phyloP scores from a whole-genome alignment of 2,888 invertebrate genomes.

The Drosophila anomalata region DNA sequence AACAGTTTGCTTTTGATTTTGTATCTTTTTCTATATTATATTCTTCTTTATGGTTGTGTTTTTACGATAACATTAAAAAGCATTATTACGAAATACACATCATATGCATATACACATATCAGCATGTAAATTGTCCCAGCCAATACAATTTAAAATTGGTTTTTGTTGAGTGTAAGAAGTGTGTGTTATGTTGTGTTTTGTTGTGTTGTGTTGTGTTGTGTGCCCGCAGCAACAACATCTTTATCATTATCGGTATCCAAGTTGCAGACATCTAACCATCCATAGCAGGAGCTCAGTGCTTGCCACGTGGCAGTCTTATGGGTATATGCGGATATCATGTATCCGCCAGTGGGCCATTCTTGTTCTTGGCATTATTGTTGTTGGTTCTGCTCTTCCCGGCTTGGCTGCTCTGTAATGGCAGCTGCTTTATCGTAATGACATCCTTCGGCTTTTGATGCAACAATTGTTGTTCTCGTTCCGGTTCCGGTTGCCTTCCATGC shows the following conservation, averaged over 20 bases:
- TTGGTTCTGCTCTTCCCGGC: slow-evolving; percentile 36
- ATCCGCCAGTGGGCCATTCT: slow-evolving; percentile 56
- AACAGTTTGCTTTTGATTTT: not conserved
- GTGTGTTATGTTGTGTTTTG: slow-evolving; percentile 7
- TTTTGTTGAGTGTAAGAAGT: slow-evolving; percentile 19
- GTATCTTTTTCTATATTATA: slow-evolving; percentile 7
- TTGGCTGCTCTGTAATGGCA: slow-evolving; percentile 54
- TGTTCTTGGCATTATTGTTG: slow-evolving; percentile 31
- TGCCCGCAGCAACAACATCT: slow-evolving; percentile 15
- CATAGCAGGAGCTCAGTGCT: slow-evolving; percentile 50
- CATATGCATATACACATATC: slow-evolving; percentile 17
- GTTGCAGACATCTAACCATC: slow-evolving; percentile 4
- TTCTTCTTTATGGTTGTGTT: not conserved
- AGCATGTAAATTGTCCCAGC: slow-evolving; percentile 26
- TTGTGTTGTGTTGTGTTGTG: slow-evolving; percentile 12
- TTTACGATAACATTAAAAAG: slow-evolving; percentile 37
- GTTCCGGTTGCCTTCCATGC: slow-evolving; percentile 43
- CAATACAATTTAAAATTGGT: slow-evolving; percentile 54
- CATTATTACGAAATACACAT: slow-evolving; percentile 13
- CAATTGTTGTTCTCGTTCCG: slow-evolving; percentile 50
- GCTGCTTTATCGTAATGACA: slow-evolving; percentile 78
- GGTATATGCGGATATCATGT: slow-evolving; percentile 76
- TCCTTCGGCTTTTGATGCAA: slow-evolving; percentile 74
- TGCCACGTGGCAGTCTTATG: slow-evolving; percentile 69
- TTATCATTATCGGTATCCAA: slow-evolving; percentile 30